Base-by-base conservation (phyloP, 2,888 invertebrate species). In the Elmis aenea region DNA sequence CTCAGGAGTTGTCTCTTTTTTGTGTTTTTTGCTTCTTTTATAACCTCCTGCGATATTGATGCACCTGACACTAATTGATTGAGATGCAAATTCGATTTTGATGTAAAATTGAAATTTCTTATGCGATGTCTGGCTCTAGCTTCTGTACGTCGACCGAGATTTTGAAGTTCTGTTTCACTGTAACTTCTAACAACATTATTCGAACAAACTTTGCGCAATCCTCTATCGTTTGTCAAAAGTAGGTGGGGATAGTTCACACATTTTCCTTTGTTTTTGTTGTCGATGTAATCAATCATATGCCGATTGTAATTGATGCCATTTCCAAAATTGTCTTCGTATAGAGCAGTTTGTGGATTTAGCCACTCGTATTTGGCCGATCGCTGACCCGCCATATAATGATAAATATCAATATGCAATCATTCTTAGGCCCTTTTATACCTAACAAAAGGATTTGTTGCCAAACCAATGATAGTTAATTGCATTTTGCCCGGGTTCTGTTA, bases 241-340 rank as follows among this genome's bases (percentile, higher is more conserved):
- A 87, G 69, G 67, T 85, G 83, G 48, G 87, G 82, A 39, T 65
- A 63, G 49, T 64, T 64, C 26, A 52, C 50, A 43, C 54, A 57
- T 23, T 49, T 55, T 27, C 59, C 63, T 35, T 55, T 71, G 50
- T 79, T 75, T 69, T 83, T 85, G 25, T 76, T 77, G 59, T 82
- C 81, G 52, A 89, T 79, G 60, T 85, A 87, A 67, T 89, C 86
- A 57, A 89, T 79, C 87, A 89, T 87, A 28, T 88, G 88, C 65
- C 87, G 85, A 68, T 89, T 89, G 67, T 78, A 86, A 69, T 87
- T 84, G 58, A 87, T 84, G 31, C 84, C 86, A 65, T 81, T 85
- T 50, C 83, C 83, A 69, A 88, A 89, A 69, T 89, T 89, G 66
- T 82, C 81, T 60, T 85, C 82, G 70, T 88, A 89, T 38, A 83